phyloP scores from a whole-genome alignment of 2,888 invertebrate species.

The Campaea margaritaria region DNA sequence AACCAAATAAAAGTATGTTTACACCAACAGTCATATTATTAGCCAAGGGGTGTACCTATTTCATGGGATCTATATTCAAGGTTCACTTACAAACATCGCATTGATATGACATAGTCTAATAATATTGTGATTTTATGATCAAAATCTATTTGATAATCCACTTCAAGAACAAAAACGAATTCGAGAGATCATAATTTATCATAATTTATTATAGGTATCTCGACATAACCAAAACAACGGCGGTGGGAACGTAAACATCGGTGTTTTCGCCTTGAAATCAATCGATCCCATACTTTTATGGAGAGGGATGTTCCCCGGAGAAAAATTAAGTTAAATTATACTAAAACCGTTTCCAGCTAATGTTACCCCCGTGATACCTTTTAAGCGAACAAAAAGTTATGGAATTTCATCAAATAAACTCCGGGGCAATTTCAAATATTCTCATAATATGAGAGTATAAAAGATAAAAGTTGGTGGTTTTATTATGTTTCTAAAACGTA shows the following conservation, averaged over 20 bases:
- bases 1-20: too few relatives aligned
- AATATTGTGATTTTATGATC: neutral
- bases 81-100: too few relatives aligned
- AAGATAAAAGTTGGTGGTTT: too few relatives aligned
- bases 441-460: neutral
- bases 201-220: neutral
- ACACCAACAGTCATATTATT: too few relatives aligned
- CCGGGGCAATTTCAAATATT: slow-evolving; percentile 4
- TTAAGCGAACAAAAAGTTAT: slow-evolving; percentile 17
- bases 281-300: slow-evolving; percentile 14
- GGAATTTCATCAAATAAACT: slow-evolving; percentile 9
- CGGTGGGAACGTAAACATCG: slow-evolving; percentile 14
- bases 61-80: too few relatives aligned
- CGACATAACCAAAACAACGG: slow-evolving; percentile 11
- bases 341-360: slow-evolving; percentile 19
- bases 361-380: slow-evolving; percentile 13
- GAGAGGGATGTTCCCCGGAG: slow-evolving; percentile 14
- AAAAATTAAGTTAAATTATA: slow-evolving; percentile 25
- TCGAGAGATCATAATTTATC: neutral
- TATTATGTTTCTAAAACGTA: too few relatives aligned
- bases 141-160: too few relatives aligned
- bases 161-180: slow-evolving; percentile 2
- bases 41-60: too few relatives aligned
- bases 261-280: slow-evolving; percentile 20
- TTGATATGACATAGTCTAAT: too few relatives aligned